Evolutionary conservation across 2,797 vertebrate genomes (phyloP), one percentile per base, ranked within the genome.

Genomic region (Lindbergichthys nudifrons): DNA sequence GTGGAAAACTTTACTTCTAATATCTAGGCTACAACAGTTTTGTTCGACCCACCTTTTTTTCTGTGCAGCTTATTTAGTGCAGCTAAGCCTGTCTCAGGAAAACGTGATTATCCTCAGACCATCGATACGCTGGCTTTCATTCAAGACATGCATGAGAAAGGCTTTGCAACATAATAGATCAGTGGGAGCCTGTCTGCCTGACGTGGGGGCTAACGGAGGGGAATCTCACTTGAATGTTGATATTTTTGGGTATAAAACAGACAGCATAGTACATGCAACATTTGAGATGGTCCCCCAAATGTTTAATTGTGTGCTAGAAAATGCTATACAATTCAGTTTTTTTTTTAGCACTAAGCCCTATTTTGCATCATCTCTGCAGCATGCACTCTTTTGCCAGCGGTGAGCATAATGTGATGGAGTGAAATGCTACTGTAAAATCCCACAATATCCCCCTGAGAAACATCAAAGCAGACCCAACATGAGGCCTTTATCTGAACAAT

Each of bases 401-500:
- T 60, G 46, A 71, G 76, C 64, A 68, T 54, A 75, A 76, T 83
- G 51, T 58, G 73, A n/a, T 57, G 62, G 53, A 73, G 58, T 81
- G 81, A 85, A 88, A 86, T 81, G 86, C 87, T 91, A 92, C 93
- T 90, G 92, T 94, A 90, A 92, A 91, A 76, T 78, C 74, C 79
- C 75, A 83, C 83, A 69, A 85, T 84, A 87, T 86, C 80, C 85
- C 76, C 80, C 77, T 79, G 71, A 87, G 88, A 83, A 75, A 94
- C 93, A 91, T 95, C 93, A 95, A 95, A 95, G 94, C 65, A 5
- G 77, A 83, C 91, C 92, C 92, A 89, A 92, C 90, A 85, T 93
- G 94, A 91, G 92, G 93, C 93, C 88, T 91, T 91, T 89, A 87
- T 90, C 73, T 81, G 88, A 95, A 95, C 95, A 95, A 95, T 95